A percentile compares a stretch with the other conserved stretches of the same genome.
These are phyloP conservation scores for Callimorpha dominula DNA, from an alignment of 2,888 invertebrate species.

Conservation along the genomic window DNA sequence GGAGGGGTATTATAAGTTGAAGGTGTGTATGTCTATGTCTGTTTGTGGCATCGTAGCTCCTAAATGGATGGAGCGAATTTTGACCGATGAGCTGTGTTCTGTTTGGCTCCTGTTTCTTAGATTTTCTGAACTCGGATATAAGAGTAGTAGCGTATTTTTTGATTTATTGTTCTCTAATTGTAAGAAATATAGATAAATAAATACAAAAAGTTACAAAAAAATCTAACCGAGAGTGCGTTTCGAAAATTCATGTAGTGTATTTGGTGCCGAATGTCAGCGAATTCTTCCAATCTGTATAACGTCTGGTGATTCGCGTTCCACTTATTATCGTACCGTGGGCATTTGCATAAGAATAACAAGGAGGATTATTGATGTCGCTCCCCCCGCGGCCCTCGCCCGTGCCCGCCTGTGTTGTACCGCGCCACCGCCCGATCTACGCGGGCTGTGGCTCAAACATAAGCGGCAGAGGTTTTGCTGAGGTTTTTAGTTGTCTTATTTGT, in stretches of 20 bases:
- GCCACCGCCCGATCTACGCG: slow-evolving; percentile 30
- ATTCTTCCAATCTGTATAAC: slow-evolving; percentile 84
- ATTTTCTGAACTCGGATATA: too few relatives aligned
- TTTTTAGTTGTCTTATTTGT: not conserved
- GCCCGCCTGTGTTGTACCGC: slow-evolving; percentile 34
- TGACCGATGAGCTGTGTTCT: too few relatives aligned
- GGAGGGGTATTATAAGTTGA: too few relatives aligned
- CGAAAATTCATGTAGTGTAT: slow-evolving; percentile 47
- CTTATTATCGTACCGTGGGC: slow-evolving; percentile 84
- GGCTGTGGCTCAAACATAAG: slow-evolving; percentile 37
- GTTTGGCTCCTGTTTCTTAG: too few relatives aligned
- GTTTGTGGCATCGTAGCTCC: too few relatives aligned
- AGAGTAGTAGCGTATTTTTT: too few relatives aligned
- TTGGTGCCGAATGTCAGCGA: slow-evolving; percentile 64
- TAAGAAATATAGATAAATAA: not conserved
- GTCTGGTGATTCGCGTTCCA: slow-evolving; percentile 85
- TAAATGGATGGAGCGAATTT: too few relatives aligned
- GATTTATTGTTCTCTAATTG: too few relatives aligned
- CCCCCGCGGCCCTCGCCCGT: slow-evolving; percentile 45
- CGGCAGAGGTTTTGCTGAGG: slow-evolving; percentile 31
- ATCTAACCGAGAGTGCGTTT: not conserved
- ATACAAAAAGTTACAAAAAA: not conserved
- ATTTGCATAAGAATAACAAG: slow-evolving; percentile 87
- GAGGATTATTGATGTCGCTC: slow-evolving; percentile 84
- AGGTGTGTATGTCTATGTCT: too few relatives aligned